Conservation (phyloP, 2,888 invertebrate species). For the Nymphalis c-album region DNA sequence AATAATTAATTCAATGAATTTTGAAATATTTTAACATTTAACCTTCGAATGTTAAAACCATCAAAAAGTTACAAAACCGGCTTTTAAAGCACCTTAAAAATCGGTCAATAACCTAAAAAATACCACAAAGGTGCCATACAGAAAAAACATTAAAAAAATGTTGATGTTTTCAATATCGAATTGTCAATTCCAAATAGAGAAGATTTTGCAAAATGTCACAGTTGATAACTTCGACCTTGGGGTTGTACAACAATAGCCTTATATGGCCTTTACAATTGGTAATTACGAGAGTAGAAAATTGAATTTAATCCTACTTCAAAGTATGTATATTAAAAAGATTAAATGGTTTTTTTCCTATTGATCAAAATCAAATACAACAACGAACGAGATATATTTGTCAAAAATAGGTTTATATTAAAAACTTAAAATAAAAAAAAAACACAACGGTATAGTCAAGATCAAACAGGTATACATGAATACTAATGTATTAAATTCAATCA, state of each 20-base stretch:
- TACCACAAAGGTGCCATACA: conserved; percentile 5
- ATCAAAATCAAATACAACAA: no score
- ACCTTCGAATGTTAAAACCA: not conserved
- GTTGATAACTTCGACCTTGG: conserved; percentile 19
- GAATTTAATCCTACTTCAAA: conserved; percentile 28
- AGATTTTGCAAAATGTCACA: not conserved
- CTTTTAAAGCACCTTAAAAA: conserved; percentile 21
- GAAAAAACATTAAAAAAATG: not conserved
- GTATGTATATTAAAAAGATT: not conserved
- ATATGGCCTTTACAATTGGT: conserved; percentile 25
- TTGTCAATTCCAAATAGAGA: not conserved
- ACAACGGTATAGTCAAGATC: no score
- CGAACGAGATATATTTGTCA: no score
- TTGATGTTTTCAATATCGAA: not conserved
- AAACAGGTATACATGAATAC: no score
- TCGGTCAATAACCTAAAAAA: conserved; percentile 24
- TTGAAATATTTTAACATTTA: not conserved
- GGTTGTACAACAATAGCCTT: conserved; percentile 11
- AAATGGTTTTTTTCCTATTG: no score
- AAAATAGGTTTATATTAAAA: no score
- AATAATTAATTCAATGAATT: not conserved
- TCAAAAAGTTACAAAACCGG: conserved; percentile 26
- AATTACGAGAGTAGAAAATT: conserved; percentile 30
- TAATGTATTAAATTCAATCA: no score
- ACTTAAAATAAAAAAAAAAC: no score